phyloP scores from a whole-genome alignment of 1,140 invertebrate species.

The Cotesia chilonis region DNA sequence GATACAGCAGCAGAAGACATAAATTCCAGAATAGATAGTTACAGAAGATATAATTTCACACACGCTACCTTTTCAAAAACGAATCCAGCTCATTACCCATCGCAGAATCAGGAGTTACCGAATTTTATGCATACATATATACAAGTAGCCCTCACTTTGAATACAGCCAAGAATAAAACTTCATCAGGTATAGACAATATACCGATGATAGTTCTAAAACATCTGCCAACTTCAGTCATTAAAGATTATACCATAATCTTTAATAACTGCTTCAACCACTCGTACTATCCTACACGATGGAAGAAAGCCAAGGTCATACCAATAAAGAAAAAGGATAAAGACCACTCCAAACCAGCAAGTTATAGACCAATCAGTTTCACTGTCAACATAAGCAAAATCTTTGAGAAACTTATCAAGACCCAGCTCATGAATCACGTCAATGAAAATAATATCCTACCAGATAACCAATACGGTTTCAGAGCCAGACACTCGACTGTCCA shows the following conservation, averaged over 20 bases:
- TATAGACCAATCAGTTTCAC: slow-evolving; percentile 46
- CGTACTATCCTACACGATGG: slow-evolving; percentile 40
- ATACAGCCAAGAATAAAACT: slow-evolving; percentile 21
- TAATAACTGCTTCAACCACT: slow-evolving; percentile 29
- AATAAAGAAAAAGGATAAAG: slow-evolving; percentile 7
- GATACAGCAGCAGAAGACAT: not conserved
- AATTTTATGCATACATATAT: not conserved
- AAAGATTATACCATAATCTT: slow-evolving; percentile 31
- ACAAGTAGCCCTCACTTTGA: not conserved
- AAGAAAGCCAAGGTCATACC: slow-evolving; percentile 38
- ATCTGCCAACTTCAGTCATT: not conserved
- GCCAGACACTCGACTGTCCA: slow-evolving; percentile 10
- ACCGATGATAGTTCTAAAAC: slow-evolving; percentile 37
- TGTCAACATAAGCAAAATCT: slow-evolving; percentile 39
- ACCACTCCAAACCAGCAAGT: slow-evolving; percentile 21
- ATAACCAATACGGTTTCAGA: slow-evolving; percentile 16
- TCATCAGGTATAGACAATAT: slow-evolving; percentile 32
- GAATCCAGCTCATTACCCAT: not conserved
- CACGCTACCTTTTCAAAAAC: not conserved
- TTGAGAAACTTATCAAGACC: slow-evolving; percentile 4
- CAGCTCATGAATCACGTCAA: not conserved
- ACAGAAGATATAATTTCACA: not conserved
- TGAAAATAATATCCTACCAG: slow-evolving; percentile 9
- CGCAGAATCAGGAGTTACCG: not conserved
- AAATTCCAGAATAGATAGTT: not conserved